A percentile compares a stretch with the other conserved stretches of the same genome.
Evolutionary conservation across 2,888 invertebrate species (phyloP).

Genomic region (Chloroclystis v-ata): DNA sequence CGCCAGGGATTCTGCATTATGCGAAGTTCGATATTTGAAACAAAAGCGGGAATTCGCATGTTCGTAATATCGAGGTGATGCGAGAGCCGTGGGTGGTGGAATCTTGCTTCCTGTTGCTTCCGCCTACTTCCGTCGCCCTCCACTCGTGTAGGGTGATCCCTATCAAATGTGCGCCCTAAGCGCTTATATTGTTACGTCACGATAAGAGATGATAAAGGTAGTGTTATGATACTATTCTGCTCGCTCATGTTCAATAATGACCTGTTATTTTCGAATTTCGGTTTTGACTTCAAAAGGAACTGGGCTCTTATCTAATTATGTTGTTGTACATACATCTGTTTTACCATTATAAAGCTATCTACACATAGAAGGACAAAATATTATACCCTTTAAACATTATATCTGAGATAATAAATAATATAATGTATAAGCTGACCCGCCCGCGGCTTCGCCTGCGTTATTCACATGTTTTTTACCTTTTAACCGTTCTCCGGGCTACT

Average conservation of each 20-base stretch:
- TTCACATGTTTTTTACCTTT: no score
- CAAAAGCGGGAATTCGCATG: constrained; percentile 23
- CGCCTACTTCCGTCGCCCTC: constrained; percentile 39
- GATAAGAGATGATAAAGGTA: constrained; percentile 17
- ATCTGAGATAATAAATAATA: no score
- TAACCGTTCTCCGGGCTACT: no score
- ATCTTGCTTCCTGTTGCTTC: constrained; percentile 36
- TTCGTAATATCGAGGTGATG: constrained; percentile 23
- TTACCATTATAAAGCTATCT: no score
- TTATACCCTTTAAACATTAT: no score
- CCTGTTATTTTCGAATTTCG: background rate
- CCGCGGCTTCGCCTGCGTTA: no score
- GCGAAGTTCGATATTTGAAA: constrained; percentile 4
- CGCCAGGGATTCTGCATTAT: no score
- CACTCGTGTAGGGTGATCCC: constrained; percentile 22
- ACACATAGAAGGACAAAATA: no score
- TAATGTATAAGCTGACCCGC: no score
- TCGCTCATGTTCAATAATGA: background rate
- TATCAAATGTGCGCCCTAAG: constrained; percentile 20
- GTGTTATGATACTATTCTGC: background rate
- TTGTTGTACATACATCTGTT: no score
- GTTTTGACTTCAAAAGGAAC: no score
- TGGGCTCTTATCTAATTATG: no score
- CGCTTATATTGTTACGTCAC: constrained; percentile 21
- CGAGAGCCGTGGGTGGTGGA: constrained; percentile 25